Conservation (phyloP, 2,113 vertebrate species). For the Toxotes chatareus region DNA sequence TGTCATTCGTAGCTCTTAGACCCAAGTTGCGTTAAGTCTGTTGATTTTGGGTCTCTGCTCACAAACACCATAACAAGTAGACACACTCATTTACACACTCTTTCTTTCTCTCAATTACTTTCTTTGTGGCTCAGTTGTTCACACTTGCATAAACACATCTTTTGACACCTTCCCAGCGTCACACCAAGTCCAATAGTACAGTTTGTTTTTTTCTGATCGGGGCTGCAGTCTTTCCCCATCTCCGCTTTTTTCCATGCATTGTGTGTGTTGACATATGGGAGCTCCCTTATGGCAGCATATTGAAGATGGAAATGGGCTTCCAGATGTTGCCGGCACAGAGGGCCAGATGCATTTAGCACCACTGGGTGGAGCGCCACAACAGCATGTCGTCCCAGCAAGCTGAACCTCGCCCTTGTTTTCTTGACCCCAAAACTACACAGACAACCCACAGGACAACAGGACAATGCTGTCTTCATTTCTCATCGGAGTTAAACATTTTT, state of each 20-base stretch:
- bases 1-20: constrained; percentile 43
- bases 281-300: constrained; percentile 73
- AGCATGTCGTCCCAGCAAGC: constrained; percentile 54
- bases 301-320: constrained; percentile 67
- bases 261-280: constrained; percentile 74
- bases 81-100: constrained; percentile 6
- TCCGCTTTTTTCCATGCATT: constrained; percentile 62
- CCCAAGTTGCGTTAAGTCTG: constrained; percentile 30
- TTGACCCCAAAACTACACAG: constrained; percentile 29
- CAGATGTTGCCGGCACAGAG: constrained; percentile 78
- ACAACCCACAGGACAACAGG: not conserved
- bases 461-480: not conserved
- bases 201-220: constrained; percentile 14
- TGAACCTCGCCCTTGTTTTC: constrained; percentile 58
- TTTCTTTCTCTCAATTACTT: constrained; percentile 9
- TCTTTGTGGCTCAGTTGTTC: constrained; percentile 29
- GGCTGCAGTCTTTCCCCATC: constrained; percentile 14
- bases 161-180: constrained; percentile 38
- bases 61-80: constrained; percentile 32
- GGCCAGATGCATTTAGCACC: constrained; percentile 78
- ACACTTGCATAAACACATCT: not conserved
- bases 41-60: constrained; percentile 16
- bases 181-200: constrained; percentile 30
- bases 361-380: constrained; percentile 64
- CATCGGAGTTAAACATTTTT: not conserved